phyloP scores from a whole-genome alignment of 2,113 vertebrate species.

The Cichladusa arquata region DNA sequence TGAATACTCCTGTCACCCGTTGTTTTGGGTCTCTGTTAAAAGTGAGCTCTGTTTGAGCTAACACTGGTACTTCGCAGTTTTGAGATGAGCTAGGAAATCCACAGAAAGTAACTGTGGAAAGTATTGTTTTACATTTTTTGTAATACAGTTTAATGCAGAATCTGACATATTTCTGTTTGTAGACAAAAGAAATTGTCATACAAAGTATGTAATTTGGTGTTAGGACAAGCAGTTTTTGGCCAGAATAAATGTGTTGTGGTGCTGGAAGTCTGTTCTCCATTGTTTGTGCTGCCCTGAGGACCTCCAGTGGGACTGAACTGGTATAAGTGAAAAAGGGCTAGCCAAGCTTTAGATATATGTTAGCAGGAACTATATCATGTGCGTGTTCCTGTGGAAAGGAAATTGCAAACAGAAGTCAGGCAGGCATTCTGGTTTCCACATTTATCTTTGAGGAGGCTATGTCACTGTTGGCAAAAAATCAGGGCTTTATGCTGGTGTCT shows the following conservation, averaged over 20 bases:
- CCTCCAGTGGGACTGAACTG: neutral
- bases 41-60: neutral
- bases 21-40: neutral
- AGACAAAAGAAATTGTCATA: slow-evolving; percentile 6
- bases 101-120: neutral
- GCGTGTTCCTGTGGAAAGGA: slow-evolving; percentile 38
- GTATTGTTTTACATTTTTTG: neutral
- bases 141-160: neutral
- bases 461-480: slow-evolving; percentile 45
- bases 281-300: slow-evolving; percentile 32
- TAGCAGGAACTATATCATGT: slow-evolving; percentile 29
- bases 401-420: slow-evolving; percentile 16
- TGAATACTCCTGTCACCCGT: neutral
- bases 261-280: neutral
- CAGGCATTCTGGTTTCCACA: slow-evolving; percentile 26
- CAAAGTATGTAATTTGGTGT: slow-evolving; percentile 33
- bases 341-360: slow-evolving; percentile 34
- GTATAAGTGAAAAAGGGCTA: neutral
- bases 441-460: slow-evolving; percentile 50
- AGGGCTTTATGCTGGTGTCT: slow-evolving; percentile 45
- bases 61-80: neutral
- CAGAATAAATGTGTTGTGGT: neutral
- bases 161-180: neutral
- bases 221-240: slow-evolving; percentile 11
- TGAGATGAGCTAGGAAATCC: slow-evolving; percentile 1